These are phyloP conservation scores for Prionailurus viverrinus DNA, from an alignment of 2,113 vertebrate genomes.

Conservation along the genomic window DNA sequence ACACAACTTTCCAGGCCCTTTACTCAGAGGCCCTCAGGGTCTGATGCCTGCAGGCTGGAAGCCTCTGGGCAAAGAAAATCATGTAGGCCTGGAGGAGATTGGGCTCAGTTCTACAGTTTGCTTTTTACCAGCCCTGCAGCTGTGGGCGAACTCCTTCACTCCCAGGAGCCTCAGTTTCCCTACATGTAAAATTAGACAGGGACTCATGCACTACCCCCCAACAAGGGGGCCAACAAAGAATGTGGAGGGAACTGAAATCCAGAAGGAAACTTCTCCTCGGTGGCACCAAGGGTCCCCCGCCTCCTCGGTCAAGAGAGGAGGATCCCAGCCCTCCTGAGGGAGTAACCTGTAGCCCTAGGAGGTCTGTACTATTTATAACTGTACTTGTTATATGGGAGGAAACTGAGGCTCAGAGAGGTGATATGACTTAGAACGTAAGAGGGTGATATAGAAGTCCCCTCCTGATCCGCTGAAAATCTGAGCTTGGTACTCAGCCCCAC, in stretches of 20 bases:
- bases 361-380: background rate
- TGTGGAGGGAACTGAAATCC: background rate
- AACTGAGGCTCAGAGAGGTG: background rate
- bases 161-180: background rate
- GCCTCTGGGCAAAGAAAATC: background rate
- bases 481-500: too few species aligned
- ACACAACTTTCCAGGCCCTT: background rate
- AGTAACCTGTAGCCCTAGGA: rapidly evolving
- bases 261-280: background rate
- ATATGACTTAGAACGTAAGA: rapidly evolving
- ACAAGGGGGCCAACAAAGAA: background rate
- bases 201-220: background rate
- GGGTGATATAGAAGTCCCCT: background rate
- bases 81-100: rapidly evolving
- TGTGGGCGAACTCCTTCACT: background rate
- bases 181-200: background rate
- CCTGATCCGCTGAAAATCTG: background rate
- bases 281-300: background rate
- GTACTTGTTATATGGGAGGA: background rate
- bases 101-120: background rate
- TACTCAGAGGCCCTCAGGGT: background rate
- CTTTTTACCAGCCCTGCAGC: background rate
- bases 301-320: background rate
- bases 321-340: background rate
- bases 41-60: background rate